Evolutionary conservation across 2,888 invertebrate species (phyloP), one percentile per base, ranked within the genome.

Genomic region (Apomyelois bistriatella): DNA sequence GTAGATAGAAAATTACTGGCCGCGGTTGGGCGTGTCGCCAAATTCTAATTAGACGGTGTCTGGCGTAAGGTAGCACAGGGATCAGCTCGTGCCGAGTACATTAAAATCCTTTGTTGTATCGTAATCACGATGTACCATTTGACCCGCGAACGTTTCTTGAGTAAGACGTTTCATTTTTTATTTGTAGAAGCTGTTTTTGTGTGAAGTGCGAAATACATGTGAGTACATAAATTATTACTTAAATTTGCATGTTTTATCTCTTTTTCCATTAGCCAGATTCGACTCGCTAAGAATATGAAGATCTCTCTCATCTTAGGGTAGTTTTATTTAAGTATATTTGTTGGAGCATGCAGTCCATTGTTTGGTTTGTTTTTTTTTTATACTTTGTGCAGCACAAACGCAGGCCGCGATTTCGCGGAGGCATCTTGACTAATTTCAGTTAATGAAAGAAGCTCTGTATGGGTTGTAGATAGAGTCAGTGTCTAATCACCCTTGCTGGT

Each of bases 21-120:
- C 64, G 60, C 51, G 57, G 66, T 62, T 57, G 74, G 82, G 79
- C 86, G 84, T 88, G 88, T 85, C 85, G 80, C 82, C 81, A 80
- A 82, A 85, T 87, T 88, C 79, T 90, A 90, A 90, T 90, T 89
- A 87, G 81, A 76, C 70, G 80, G 89, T 89, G 86, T 79, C 88
- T 83, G 89, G 87, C 70, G 75, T 81, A 73, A 83, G 80, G 78
- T 80, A 81, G 89, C 60, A 88, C 89, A 72, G 76, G 62, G 58
- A 28, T 48, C 12, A 35, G 28, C 37, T 48, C 38, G 37, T 28
- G 37, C 48, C 37, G 48, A 37, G 38, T 48, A 48, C 37, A 38
- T 37, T 38, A 22, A 35, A 47, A n/a, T 48, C 48, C 22, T 48
- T 48, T 37, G 37, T 48, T 48, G 48, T 48, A 48, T 22, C 16